Conservation (phyloP, 2,797 vertebrate genomes). For the Peromyscus aztecus region DNA sequence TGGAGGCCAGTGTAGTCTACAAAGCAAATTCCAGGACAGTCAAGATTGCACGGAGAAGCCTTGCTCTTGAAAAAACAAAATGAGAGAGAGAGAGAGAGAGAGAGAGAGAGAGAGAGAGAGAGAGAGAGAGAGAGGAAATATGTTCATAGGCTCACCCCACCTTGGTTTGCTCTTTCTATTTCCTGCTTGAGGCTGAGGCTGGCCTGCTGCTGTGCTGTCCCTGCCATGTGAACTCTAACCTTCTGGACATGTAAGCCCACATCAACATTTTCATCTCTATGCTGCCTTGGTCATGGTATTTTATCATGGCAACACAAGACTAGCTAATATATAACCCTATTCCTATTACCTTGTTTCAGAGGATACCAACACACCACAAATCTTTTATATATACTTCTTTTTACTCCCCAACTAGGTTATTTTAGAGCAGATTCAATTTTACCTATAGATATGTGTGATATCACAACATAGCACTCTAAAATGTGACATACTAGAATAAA, state of each 20-base stretch:
- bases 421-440: slow-evolving; percentile 48
- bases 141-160: too few species aligned
- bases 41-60: neutral
- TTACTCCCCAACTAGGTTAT: neutral
- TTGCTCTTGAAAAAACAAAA: neutral
- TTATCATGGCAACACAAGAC: neutral
- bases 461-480: neutral
- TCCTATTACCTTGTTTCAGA: slow-evolving; percentile 3
- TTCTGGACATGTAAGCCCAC: neutral
- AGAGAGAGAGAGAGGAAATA: neutral
- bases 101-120: neutral
- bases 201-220: neutral
- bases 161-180: neutral
- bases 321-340: neutral
- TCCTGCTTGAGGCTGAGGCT: neutral
- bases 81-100: neutral
- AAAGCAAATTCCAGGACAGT: neutral
- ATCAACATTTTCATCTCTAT: neutral
- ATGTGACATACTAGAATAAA: neutral
- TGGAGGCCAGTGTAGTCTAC: neutral
- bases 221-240: neutral
- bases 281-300: neutral
- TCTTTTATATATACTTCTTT: neutral
- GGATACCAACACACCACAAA: neutral
- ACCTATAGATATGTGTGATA: neutral